Percentiles rank a stretch among this genome's conserved stretches.
These are phyloP conservation scores for Ailurus styani DNA, from an alignment of 2,113 vertebrate genomes.

Conservation along the genomic window DNA sequence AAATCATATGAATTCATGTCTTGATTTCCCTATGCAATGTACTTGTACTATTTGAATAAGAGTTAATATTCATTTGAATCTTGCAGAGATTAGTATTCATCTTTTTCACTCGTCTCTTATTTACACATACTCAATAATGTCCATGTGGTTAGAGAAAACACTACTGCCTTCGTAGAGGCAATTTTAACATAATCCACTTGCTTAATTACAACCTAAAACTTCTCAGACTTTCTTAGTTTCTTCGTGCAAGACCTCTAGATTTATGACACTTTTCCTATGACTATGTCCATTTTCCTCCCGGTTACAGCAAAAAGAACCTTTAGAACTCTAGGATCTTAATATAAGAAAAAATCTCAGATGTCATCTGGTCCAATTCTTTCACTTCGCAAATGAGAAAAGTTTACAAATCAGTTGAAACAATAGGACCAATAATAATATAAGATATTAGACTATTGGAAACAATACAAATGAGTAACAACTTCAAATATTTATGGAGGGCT, in stretches of 20 bases:
- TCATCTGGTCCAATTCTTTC: background rate
- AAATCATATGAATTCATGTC: slow-evolving; percentile 45
- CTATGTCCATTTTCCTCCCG: background rate
- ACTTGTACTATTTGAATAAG: slow-evolving; percentile 30
- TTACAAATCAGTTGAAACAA: background rate
- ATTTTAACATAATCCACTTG: background rate
- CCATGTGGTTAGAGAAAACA: background rate
- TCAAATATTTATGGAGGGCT: background rate
- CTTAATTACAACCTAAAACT: slow-evolving; percentile 15
- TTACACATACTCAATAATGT: slow-evolving; percentile 25
- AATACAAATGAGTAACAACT: background rate
- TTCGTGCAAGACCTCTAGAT: background rate
- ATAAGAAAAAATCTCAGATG: background rate
- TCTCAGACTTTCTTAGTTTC: background rate
- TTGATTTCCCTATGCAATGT: background rate
- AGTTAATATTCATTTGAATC: slow-evolving; percentile 58
- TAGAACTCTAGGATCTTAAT: background rate
- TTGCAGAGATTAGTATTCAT: slow-evolving; percentile 37
- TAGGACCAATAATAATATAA: background rate
- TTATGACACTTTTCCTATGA: background rate
- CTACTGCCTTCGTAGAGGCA: background rate
- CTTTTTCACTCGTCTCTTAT: slow-evolving; percentile 23
- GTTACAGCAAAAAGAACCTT: background rate
- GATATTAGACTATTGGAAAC: background rate
- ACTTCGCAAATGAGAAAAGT: slow-evolving; percentile 1